Evolutionary conservation across 2,113 vertebrate genomes (phyloP), one percentile per base, ranked within the genome.

Genomic region (Lagopus muta): DNA sequence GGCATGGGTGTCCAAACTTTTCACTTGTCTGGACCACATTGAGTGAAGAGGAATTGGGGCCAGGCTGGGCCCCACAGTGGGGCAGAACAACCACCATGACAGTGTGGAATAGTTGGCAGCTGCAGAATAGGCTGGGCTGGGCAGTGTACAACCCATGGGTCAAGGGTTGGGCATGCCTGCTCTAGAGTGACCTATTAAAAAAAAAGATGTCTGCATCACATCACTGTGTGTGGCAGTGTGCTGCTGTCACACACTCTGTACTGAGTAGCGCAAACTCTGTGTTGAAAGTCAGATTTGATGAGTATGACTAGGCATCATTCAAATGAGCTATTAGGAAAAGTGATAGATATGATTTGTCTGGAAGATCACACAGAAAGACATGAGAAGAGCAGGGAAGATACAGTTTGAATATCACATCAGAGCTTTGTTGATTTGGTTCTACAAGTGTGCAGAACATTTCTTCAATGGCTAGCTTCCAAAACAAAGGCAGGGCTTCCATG

Each of bases 211-310:
- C 75, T 77, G 34, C 34, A 62, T 67, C 34, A 67, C 32, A 52
- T 3, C 45, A 13, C 3, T 0, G 0, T 5, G 4, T 28, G 47
- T 25, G 13, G 52, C 0, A 2, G 25, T 28, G 32, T 57, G 43
- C 64, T 5, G 4, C 19, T 84, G 77, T 30, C 67, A 73, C 69
- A 80, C 15, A 43, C 30, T 4, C 36, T 76, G 48, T 2, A 17
- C 3, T 8, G 25, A 72, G 58, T 69, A 69, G 45, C 2, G 48
- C 47, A 62, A 93, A 62, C 11, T 8, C 45, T 50, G 13, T 62
- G 60, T 21, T 69, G 82, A 86, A 89, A 72, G 42, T 3, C 38
- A 78, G 10, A 69, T n/a, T 20, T 55, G 19, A 36, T 43, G n/a
- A 48, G 8, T 54, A 27, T 54, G 13, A 32, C 45, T 15, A 55